phyloP scores from a whole-genome alignment of 1,140 invertebrate species.

The Diorhabda sublineata region DNA sequence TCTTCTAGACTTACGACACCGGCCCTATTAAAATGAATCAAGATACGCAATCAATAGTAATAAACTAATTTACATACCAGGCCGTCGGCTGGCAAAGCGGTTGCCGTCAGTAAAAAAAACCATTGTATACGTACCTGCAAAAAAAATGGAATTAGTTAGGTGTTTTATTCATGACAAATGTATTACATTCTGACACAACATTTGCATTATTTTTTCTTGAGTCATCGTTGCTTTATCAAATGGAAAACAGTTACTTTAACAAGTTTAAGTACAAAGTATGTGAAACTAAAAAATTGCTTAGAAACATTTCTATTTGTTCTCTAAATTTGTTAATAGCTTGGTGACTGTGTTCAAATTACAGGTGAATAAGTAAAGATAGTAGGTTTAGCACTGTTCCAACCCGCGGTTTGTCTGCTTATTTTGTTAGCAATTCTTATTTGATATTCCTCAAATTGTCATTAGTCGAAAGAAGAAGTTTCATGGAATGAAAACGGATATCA shows the following conservation, averaged over 20 bases:
- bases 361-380: too few species aligned
- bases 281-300: too few species aligned
- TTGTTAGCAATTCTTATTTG: too few species aligned
- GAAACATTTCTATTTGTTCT: too few species aligned
- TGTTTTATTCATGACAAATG: constrained; percentile 20
- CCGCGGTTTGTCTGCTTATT: too few species aligned
- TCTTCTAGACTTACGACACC: constrained; percentile 5
- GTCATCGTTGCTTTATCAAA: constrained; percentile 15
- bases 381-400: too few species aligned
- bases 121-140: constrained; percentile 18
- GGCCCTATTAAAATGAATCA: constrained; percentile 17
- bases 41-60: constrained; percentile 14
- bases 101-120: constrained; percentile 6
- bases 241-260: constrained; percentile 14
- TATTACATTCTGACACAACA: constrained; percentile 19
- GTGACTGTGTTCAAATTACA: too few species aligned
- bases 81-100: neutral
- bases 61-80: constrained; percentile 22
- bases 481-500: too few species aligned
- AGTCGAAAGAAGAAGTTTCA: too few species aligned
- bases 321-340: too few species aligned
- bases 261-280: too few species aligned
- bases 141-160: constrained; percentile 21
- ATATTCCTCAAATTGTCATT: too few species aligned
- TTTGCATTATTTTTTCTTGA: constrained; percentile 17